Evolutionary conservation across 1,140 invertebrate genomes (phyloP), one percentile per base, ranked within the genome.

Genomic region (Psix sp.): DNA sequence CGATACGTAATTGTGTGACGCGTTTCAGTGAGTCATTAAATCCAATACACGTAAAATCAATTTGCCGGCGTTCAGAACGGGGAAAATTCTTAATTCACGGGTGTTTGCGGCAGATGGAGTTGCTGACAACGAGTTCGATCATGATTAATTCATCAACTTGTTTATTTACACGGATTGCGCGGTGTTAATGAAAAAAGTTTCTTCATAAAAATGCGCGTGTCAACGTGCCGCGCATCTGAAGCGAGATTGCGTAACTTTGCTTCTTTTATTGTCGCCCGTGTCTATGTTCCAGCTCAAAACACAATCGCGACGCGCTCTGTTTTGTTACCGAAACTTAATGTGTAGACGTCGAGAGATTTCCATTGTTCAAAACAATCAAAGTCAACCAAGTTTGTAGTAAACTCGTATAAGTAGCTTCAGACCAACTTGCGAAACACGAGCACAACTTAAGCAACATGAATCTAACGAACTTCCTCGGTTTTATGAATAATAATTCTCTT

Each of bases 291-390:
- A 43, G 20, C 57, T 49, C 36, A 38, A 62, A 70, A 48, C 48
- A 70, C 48, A 70, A 70, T 62, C 36, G 36, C 20, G 21, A 18
- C 20, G 21, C 26, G 54, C 39, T 33, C 42, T 67, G 62, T 57
- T 74, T 74, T 67, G 48, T 60, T 63, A 42, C 68, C 59, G 20
- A 73, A 73, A 73, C 46, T 73, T 60, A 49, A 73, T 59, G 68
- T 59, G 60, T 73, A 52, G 52, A 65, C 68, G 59, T 52, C 59
- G 48, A 54, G 54, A 60, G 46, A 66, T 57, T 73, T 52, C 40
- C 48, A 66, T 66, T 60, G 70, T 66, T 52, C 16, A 13, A 60
- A 65, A 72, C 59, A 65, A 65, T 65, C 59, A 72, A 72, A 65
- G 59, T 72, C 51, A 56, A 49, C 52, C n/a, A 63, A 73, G 68